Evolutionary conservation across 1,140 invertebrate genomes (phyloP).

Genomic region (Halictus rubicundus): DNA sequence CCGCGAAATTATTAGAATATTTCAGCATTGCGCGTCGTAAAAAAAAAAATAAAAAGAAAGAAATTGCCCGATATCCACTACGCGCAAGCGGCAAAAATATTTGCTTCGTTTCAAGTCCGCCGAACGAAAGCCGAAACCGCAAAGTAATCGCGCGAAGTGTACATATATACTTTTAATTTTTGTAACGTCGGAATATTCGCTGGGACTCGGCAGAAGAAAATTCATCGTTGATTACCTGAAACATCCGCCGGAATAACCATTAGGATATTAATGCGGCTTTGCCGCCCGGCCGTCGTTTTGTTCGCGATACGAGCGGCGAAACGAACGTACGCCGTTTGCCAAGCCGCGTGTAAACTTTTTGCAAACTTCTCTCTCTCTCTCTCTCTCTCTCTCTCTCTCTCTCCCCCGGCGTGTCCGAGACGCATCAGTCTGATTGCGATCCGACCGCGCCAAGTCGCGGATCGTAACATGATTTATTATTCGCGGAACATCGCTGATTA

Average conservation of each 20-base stretch:
- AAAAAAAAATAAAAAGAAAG: neutral
- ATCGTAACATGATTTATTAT: slow-evolving; percentile 4
- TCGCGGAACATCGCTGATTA: neutral
- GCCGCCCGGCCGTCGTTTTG: slow-evolving; percentile 23
- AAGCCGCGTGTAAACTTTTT: slow-evolving; percentile 50
- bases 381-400: no score
- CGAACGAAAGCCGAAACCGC: neutral
- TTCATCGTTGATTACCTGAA: slow-evolving; percentile 17
- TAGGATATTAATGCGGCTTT: slow-evolving; percentile 54
- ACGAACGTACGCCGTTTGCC: slow-evolving; percentile 34
- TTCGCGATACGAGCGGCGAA: neutral
- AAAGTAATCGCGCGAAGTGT: neutral
- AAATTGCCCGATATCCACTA: neutral
- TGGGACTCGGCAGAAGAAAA: neutral
- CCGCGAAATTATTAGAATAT: neutral
- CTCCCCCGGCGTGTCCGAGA: neutral
- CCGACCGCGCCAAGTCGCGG: neutral
- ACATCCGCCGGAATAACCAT: slow-evolving; percentile 38
- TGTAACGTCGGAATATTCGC: neutral
- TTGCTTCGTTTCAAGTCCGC: neutral
- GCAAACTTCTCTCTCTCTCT: neutral
- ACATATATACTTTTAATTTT: neutral
- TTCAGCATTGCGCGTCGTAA: neutral
- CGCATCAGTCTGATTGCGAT: slow-evolving; percentile 49
- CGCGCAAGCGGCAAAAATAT: no score